These are phyloP conservation scores for Garrulus glandarius DNA, from an alignment of 2,797 vertebrate species.

Conservation along the genomic window DNA sequence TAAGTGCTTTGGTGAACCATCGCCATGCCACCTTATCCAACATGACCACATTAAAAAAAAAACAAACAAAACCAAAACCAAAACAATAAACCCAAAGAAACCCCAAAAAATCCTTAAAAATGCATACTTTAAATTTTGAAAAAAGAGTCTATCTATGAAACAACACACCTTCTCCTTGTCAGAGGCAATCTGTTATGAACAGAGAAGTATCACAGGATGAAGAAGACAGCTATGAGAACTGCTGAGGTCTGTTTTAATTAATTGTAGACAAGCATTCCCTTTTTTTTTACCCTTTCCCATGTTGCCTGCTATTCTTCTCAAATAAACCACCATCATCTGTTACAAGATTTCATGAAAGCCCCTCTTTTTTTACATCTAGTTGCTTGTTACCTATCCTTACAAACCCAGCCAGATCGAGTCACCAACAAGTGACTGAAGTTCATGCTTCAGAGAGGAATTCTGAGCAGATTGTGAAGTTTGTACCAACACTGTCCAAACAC, in stretches of 20 bases:
- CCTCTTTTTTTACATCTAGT: not conserved
- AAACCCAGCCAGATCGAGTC: not conserved
- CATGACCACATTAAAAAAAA: accelerated
- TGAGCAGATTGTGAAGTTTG: not conserved
- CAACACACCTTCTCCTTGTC: not conserved
- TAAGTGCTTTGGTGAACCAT: not conserved
- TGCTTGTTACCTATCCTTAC: not conserved
- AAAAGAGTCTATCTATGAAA: not conserved
- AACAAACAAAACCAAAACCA: too few relatives aligned
- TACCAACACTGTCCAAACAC: not conserved
- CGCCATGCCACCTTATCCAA: not conserved
- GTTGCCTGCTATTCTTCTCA: not conserved
- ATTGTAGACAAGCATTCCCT: not conserved
- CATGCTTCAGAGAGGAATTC: not conserved
- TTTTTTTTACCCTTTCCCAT: not conserved
- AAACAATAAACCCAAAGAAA: too few relatives aligned
- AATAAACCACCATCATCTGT: not conserved
- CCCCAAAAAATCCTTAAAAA: not conserved
- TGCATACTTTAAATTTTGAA: not conserved
- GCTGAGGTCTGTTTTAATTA: not conserved
- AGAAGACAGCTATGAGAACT: not conserved
- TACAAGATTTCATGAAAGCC: not conserved
- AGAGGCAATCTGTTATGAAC: not conserved
- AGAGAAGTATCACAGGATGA: not conserved
- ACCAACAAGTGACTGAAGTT: not conserved